phyloP scores from a whole-genome alignment of 92 coral and sea anemone genomes.

The Heteractis magnifica region DNA sequence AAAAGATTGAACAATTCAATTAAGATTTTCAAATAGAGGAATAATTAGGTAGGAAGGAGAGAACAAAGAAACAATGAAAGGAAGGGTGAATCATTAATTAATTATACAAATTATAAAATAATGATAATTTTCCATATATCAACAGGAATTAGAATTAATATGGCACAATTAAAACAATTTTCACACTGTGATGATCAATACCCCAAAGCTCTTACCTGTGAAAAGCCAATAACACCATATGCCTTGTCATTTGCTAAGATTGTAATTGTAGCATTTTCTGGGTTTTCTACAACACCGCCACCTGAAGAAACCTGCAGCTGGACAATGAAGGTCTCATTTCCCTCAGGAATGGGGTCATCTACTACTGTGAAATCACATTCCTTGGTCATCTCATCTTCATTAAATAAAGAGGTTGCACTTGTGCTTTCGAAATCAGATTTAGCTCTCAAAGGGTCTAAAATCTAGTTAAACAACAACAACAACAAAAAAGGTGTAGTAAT shows the following conservation, averaged over 20 bases:
- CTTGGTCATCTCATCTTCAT: constrained; percentile 15
- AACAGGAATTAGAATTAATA: no score
- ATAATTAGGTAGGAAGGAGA: no score
- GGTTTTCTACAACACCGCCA: constrained; percentile 32
- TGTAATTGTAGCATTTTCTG: constrained; percentile 59
- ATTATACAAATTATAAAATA: no score
- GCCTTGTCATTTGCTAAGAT: constrained; percentile 84
- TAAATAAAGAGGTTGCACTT: constrained; percentile 14
- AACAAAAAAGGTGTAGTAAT: no score
- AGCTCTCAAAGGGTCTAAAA: constrained; percentile 37
- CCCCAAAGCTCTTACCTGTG: constrained; percentile 50
- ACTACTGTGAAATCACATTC: constrained; percentile 50
- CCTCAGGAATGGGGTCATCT: constrained; percentile 77
- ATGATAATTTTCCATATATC: no score
- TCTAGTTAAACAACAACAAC: constrained; percentile 24
- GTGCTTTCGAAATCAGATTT: constrained; percentile 16
- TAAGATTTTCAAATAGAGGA: no score
- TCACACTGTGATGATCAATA: no score
- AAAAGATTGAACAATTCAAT: no score
- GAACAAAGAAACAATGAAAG: no score
- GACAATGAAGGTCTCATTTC: constrained; percentile 79
- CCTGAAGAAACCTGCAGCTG: constrained; percentile 33
- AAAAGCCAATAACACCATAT: constrained; percentile 88
- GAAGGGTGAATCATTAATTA: no score
- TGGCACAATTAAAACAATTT: no score